Evolutionary conservation across 1,140 invertebrate species (phyloP), one percentile per base, ranked within the genome.

Genomic region (Episyrphus balteatus): DNA sequence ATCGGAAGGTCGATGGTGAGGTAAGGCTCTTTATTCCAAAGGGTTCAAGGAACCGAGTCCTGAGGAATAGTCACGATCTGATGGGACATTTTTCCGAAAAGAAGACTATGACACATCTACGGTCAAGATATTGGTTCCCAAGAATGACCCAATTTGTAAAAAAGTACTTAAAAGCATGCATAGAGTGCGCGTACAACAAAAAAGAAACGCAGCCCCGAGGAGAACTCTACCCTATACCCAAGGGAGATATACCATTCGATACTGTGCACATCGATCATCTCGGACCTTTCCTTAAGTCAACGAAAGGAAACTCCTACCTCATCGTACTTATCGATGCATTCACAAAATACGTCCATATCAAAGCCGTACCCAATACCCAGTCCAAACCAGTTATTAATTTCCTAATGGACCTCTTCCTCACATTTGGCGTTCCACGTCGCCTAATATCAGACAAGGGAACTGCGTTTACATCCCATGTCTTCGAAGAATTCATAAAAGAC

Each of bases 371-470:
- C 45, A 52, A 50, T 40, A 53, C 48, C 26, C 52, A 57, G 39
- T 53, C 55, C 1, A 47, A 48, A 46, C 47, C 49, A 42, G 38
- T 51, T 17, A 21, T 59, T 38, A 37, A 40, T 44, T 2, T 48
- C 6, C 18, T 51, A 5, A 19, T 46, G 9, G 44, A 51, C 36
- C 15, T 51, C 9, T 37, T 18, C 3, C 42, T 19, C 17, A 47
- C 42, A 15, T 32, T 44, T 21, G 50, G 50, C 7, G 31, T 39
- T 3, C 55, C 61, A 0, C 42, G 36, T 11, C 34, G 58, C 8
- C 56, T 72, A 26, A 53, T 68, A 3, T 55, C 50, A 0, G 69
- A 72, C 33, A 42, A 55, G 44, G 66, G 66, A 10, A 56, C 53
- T 15, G 46, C 55, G 9, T 69, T 68, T 45, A 61, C 58, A 1